Evolutionary conservation across 2,888 invertebrate species (phyloP).

Genomic region (Papilio protenor): DNA sequence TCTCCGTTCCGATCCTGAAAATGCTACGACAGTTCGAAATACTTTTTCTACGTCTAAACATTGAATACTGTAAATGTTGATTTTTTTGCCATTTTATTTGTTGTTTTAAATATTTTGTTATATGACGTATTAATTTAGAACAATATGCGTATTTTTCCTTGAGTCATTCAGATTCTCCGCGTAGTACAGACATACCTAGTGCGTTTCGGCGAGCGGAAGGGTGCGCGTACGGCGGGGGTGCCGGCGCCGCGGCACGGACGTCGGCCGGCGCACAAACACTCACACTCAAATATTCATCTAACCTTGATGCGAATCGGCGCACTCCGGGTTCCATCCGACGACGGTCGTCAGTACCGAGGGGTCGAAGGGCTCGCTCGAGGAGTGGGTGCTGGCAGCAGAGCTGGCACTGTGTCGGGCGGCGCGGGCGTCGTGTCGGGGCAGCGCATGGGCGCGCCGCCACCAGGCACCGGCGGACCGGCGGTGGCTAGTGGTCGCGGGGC

Average conservation of each 20-base stretch:
- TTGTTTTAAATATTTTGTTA: background rate
- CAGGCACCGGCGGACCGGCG: slow-evolving; percentile 68
- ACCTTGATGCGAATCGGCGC: slow-evolving; percentile 84
- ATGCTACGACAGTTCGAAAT: slow-evolving; percentile 9
- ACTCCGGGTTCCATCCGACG: slow-evolving; percentile 84
- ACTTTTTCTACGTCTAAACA: background rate
- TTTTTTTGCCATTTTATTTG: slow-evolving; percentile 14
- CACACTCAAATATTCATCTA: slow-evolving; percentile 82
- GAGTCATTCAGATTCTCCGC: slow-evolving; percentile 70
- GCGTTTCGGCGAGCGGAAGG: slow-evolving; percentile 58
- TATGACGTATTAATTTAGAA: slow-evolving; percentile 18
- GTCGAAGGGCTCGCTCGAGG: slow-evolving; percentile 79
- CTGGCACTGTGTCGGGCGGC: slow-evolving; percentile 70
- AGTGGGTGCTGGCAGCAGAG: slow-evolving; percentile 66
- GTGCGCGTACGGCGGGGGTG: slow-evolving; percentile 73
- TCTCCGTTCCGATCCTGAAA: slow-evolving; percentile 25
- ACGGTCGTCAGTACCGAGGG: slow-evolving; percentile 77
- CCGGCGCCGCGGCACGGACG: slow-evolving; percentile 65
- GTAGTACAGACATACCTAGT: slow-evolving; percentile 75
- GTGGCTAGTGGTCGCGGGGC: slow-evolving; percentile 71
- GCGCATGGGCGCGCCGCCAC: slow-evolving; percentile 80
- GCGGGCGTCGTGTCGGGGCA: slow-evolving; percentile 75
- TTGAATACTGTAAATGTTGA: background rate
- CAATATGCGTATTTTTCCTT: slow-evolving; percentile 49
- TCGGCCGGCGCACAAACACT: slow-evolving; percentile 78